Evolutionary conservation across 2,113 vertebrate species (phyloP).

Genomic region (Hippolais icterina): DNA sequence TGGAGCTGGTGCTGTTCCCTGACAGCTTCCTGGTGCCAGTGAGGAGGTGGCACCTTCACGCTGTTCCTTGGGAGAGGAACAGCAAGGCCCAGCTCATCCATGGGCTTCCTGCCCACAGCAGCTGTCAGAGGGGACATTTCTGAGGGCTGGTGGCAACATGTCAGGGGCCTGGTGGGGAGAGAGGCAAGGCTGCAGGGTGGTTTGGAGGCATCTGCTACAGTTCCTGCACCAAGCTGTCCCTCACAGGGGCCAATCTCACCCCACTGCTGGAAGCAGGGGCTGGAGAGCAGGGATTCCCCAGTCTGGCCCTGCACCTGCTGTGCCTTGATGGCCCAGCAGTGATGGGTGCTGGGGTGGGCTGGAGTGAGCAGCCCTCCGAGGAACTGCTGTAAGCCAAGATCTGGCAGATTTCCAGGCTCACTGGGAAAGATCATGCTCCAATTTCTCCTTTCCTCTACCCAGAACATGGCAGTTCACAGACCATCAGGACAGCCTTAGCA

Average conservation of each 20-base stretch:
- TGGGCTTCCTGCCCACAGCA: background rate
- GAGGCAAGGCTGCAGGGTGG: background rate
- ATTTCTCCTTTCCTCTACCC: background rate
- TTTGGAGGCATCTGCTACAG: background rate
- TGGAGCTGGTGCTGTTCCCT: background rate
- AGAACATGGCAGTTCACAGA: background rate
- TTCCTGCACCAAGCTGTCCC: background rate
- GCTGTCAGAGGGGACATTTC: fast-evolving
- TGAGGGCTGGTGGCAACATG: fast-evolving
- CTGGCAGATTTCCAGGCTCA: background rate
- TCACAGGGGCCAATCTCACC: background rate
- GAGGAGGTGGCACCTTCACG: background rate
- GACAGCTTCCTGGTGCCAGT: fast-evolving
- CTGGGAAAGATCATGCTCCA: background rate
- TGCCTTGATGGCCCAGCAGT: background rate
- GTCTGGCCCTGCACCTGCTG: background rate
- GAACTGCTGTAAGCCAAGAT: fast-evolving
- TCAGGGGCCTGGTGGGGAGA: background rate
- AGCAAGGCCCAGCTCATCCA: fast-evolving
- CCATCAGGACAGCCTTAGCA: background rate
- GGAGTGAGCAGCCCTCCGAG: fast-evolving
- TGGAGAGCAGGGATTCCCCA: background rate
- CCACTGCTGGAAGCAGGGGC: background rate
- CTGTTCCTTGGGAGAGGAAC: background rate
- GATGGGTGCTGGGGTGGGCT: fast-evolving